Conservation (phyloP, 2,888 invertebrate genomes). For the Calliopum simillimum region DNA sequence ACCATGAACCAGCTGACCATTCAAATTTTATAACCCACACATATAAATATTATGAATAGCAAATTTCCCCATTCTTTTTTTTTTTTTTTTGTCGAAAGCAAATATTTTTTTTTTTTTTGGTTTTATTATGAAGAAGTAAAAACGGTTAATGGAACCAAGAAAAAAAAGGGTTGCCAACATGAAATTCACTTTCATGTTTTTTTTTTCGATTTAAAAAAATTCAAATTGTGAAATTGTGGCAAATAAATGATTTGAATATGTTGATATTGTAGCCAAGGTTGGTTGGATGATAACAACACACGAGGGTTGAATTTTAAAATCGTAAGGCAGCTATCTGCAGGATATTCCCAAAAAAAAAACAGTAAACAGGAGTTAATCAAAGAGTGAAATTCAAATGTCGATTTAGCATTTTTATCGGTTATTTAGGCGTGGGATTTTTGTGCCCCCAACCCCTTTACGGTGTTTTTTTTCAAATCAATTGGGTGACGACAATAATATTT, state of each 20-base stretch:
- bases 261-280: background rate
- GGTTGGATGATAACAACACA: slow-evolving; percentile 39
- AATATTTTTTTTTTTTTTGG: slow-evolving; percentile 48
- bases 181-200: too few species aligned
- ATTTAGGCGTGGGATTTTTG: background rate
- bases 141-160: too few species aligned
- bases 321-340: background rate
- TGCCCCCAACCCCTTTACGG: too few species aligned
- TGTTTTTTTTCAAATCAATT: slow-evolving; percentile 58
- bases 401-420: slow-evolving; percentile 28
- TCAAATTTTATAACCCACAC: slow-evolving; percentile 41
- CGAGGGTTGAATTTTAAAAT: slow-evolving; percentile 54
- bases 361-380: slow-evolving; percentile 10
- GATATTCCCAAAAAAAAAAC: too few species aligned
- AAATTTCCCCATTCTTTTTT: slow-evolving; percentile 40
- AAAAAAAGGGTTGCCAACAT: slow-evolving; percentile 48
- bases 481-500: slow-evolving; percentile 31
- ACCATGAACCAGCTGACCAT: slow-evolving; percentile 48
- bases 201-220: slow-evolving; percentile 1
- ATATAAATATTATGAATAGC: slow-evolving; percentile 47
- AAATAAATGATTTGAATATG: slow-evolving; percentile 29
- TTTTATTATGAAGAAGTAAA: slow-evolving; percentile 46
- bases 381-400: slow-evolving; percentile 21
- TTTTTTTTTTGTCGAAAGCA: background rate
- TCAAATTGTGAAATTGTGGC: slow-evolving; percentile 30